Conservation (phyloP, 2,797 vertebrate genomes). For the Linurgus olivaceus region DNA sequence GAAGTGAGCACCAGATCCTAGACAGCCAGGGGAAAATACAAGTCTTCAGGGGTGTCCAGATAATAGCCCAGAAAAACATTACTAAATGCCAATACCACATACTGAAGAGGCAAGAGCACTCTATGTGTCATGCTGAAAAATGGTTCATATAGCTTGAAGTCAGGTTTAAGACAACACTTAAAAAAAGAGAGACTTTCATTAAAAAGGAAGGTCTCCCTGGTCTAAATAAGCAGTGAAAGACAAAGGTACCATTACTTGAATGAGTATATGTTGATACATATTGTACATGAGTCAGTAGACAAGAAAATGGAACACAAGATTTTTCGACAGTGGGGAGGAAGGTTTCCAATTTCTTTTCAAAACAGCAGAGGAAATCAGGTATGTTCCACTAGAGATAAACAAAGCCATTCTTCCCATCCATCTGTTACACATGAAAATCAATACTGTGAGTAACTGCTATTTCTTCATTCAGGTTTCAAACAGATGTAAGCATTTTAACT, state of each 20-base stretch:
- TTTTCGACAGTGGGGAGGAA: not conserved
- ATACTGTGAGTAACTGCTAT: not conserved
- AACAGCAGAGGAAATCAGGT: not conserved
- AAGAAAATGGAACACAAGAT: not conserved
- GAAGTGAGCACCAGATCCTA: not conserved
- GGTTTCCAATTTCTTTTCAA: not conserved
- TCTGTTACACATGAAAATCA: not conserved
- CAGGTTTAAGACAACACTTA: not conserved
- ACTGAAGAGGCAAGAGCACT: not conserved
- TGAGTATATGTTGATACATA: no score
- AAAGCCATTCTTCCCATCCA: not conserved
- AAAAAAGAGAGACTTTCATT: not conserved
- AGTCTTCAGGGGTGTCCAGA: not conserved
- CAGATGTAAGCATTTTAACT: not conserved
- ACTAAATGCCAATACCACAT: not conserved
- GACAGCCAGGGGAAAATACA: not conserved
- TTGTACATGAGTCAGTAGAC: not conserved
- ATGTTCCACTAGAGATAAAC: not conserved
- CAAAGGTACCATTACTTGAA: not conserved
- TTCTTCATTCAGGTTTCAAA: not conserved
- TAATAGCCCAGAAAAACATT: not conserved
- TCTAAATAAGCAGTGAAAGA: not conserved
- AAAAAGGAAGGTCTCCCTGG: not conserved
- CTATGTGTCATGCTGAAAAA: not conserved
- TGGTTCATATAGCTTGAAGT: not conserved